phyloP scores from a whole-genome alignment of 2,888 invertebrate genomes.

The Oxycera nigricornis region DNA sequence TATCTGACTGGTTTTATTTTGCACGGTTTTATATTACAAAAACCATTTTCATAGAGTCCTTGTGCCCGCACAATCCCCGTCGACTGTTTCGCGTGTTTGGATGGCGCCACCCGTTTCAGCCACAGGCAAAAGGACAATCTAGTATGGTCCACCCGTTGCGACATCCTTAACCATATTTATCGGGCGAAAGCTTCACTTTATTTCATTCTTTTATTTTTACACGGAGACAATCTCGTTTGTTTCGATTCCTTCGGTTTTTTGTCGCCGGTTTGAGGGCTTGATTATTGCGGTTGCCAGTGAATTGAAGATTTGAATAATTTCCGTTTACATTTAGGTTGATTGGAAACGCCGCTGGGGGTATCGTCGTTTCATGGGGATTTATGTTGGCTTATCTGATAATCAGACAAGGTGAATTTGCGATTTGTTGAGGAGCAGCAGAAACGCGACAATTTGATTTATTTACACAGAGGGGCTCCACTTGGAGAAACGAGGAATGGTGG shows the following conservation, averaged over 20 bases:
- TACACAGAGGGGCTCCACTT: no score
- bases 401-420: slow-evolving; percentile 29
- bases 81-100: not conserved
- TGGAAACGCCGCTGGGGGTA: slow-evolving; percentile 39
- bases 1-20: slow-evolving; percentile 45
- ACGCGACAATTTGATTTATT: slow-evolving; percentile 18
- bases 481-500: no score
- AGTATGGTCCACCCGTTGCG: not conserved
- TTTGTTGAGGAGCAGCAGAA: slow-evolving; percentile 6
- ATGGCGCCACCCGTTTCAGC: no score
- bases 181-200: slow-evolving; percentile 27
- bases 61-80: not conserved
- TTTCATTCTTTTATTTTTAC: slow-evolving; percentile 40
- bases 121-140: not conserved
- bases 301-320: slow-evolving; percentile 43
- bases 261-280: not conserved
- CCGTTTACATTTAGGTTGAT: slow-evolving; percentile 43
- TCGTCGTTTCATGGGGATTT: slow-evolving; percentile 23
- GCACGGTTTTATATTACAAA: slow-evolving; percentile 44
- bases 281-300: slow-evolving; percentile 37
- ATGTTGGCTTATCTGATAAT: slow-evolving; percentile 16
- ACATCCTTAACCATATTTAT: slow-evolving; percentile 29
- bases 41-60: slow-evolving; percentile 27
- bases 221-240: slow-evolving; percentile 44
- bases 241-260: slow-evolving; percentile 38